These are phyloP conservation scores for Lissonota sp. DNA, from an alignment of 2,888 invertebrate species.

Conservation along the genomic window DNA sequence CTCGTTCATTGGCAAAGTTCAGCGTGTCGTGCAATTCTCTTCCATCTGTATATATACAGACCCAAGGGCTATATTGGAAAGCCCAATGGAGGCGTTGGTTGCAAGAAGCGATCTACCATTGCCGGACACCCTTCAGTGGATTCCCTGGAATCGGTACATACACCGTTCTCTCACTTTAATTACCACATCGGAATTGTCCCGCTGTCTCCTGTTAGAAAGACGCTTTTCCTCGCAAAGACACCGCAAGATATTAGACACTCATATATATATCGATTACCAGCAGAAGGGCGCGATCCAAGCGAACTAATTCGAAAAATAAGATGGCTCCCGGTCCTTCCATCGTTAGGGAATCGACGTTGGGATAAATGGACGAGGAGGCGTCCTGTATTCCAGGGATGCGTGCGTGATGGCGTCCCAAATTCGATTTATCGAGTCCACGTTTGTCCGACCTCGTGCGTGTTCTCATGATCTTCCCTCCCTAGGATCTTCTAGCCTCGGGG, in stretches of 20 bases:
- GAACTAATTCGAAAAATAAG: constrained; percentile 28
- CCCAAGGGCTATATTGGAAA: constrained; percentile 44
- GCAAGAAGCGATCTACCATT: constrained; percentile 63
- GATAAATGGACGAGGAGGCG: constrained; percentile 11
- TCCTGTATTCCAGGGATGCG: constrained; percentile 42
- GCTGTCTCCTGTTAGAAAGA: constrained; percentile 34
- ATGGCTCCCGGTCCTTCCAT: neutral
- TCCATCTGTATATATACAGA: constrained; percentile 54
- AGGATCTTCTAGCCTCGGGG: constrained; percentile 17
- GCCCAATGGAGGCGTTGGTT: constrained; percentile 59
- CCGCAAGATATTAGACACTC: constrained; percentile 68
- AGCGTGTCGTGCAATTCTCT: constrained; percentile 58
- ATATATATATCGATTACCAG: neutral
- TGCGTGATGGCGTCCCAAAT: constrained; percentile 54
- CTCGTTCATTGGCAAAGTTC: constrained; percentile 50
- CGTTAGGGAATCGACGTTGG: neutral
- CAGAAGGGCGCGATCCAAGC: neutral
- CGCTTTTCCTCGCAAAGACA: constrained; percentile 50
- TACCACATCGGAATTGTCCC: constrained; percentile 64
- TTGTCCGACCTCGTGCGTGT: constrained; percentile 29
- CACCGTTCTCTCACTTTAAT: constrained; percentile 71
- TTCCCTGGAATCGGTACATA: constrained; percentile 60
- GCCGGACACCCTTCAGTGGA: constrained; percentile 59
- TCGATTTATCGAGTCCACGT: constrained; percentile 59
- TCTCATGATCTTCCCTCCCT: constrained; percentile 29